A percentile compares a stretch with the other conserved stretches of the same genome.
Conservation (phyloP, 2,113 vertebrate genomes). For the Erythrolamprus reginae region DNA sequence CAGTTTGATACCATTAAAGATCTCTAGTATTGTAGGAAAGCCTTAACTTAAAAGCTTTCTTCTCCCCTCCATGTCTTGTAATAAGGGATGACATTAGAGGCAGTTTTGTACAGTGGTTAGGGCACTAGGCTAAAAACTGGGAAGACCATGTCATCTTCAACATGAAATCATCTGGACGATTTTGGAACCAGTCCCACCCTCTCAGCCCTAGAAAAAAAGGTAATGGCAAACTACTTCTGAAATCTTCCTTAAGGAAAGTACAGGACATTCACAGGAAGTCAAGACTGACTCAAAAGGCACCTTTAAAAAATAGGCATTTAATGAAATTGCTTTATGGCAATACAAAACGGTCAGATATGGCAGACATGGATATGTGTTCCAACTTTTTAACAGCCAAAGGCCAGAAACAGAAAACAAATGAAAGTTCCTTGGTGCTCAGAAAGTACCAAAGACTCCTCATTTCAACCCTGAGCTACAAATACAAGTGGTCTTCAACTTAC, state of each 20-base stretch:
- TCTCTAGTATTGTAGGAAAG: not conserved
- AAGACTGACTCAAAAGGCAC: not conserved
- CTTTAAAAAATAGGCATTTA: not conserved
- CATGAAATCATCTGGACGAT: not conserved
- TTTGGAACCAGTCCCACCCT: not conserved
- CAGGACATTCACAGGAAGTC: not conserved
- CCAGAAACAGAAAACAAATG: not conserved
- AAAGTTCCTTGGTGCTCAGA: no score
- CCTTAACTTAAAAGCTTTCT: not conserved
- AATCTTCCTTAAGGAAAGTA: not conserved
- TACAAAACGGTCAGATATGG: not conserved
- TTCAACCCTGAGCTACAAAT: not conserved
- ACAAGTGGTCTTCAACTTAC: not conserved
- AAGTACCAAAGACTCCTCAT: not conserved
- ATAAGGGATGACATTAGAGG: not conserved
- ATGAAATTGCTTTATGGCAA: not conserved
- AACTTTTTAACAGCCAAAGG: not conserved
- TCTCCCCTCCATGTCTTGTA: not conserved
- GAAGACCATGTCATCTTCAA: no score
- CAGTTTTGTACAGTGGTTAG: not conserved
- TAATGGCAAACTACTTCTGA: not conserved
- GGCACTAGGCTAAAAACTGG: not conserved
- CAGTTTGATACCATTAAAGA: fast-evolving
- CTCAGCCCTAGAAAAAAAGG: not conserved
- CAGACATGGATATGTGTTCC: not conserved